Conservation (phyloP, 2,113 vertebrate genomes). For the Carollia perspicillata region DNA sequence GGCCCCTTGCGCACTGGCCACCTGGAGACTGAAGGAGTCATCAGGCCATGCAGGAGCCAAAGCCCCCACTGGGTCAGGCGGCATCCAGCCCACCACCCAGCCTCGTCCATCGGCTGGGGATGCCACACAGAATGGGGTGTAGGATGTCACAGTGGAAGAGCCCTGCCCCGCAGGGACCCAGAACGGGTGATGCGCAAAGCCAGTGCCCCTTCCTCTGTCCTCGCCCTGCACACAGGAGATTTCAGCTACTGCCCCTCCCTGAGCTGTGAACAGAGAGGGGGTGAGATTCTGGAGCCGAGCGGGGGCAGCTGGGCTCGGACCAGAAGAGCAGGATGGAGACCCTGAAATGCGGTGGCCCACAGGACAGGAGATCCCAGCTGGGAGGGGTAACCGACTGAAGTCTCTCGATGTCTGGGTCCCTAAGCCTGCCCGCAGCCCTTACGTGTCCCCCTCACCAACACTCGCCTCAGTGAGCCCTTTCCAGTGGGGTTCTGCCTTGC, state of each 20-base stretch:
- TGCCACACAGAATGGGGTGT: background rate
- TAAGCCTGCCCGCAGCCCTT: background rate
- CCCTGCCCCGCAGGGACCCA: background rate
- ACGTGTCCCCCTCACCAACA: no score
- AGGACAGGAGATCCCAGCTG: background rate
- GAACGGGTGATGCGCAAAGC: background rate
- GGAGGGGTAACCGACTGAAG: background rate
- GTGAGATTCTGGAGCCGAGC: background rate
- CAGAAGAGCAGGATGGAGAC: background rate
- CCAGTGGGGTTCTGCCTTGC: background rate
- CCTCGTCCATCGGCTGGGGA: background rate
- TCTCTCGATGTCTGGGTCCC: background rate
- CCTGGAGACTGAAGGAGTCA: background rate
- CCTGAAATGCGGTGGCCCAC: background rate
- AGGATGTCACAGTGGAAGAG: background rate
- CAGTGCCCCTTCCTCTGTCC: background rate
- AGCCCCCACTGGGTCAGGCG: fast-evolving
- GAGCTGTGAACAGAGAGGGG: background rate
- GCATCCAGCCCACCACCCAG: no score
- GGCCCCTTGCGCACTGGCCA: background rate
- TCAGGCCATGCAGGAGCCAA: no score
- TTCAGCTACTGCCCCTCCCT: background rate
- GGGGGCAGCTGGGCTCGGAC: background rate
- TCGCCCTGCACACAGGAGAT: background rate
- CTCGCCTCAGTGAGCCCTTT: background rate